A percentile compares a stretch with the other conserved stretches of the same genome.
These are phyloP conservation scores for Rhodinocichla rosea DNA, from an alignment of 2,113 vertebrate genomes.

Conservation along the genomic window DNA sequence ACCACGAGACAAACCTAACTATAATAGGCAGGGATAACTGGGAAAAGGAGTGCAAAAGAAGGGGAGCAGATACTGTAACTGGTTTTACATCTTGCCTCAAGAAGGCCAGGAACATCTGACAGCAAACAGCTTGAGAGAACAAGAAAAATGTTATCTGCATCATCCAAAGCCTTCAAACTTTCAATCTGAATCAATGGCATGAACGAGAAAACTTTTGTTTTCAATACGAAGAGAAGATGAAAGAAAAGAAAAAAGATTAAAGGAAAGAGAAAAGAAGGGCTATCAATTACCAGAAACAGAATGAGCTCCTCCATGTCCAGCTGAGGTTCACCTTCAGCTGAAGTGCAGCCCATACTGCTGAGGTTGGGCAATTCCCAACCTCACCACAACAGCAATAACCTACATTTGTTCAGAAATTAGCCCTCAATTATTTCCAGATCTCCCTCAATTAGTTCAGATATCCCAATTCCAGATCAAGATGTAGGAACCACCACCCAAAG, in stretches of 20 bases:
- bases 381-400: constrained; percentile 16
- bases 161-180: constrained; percentile 46
- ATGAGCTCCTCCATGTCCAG: not conserved
- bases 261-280: no score
- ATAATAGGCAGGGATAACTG: not conserved
- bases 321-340: not conserved
- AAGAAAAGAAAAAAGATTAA: not conserved
- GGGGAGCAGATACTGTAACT: not conserved
- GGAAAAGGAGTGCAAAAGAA: not conserved
- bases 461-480: not conserved
- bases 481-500: constrained; percentile 30
- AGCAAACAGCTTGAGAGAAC: constrained; percentile 8
- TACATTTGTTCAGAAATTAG: constrained; percentile 31
- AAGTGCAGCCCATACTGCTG: not conserved
- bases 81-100: not conserved
- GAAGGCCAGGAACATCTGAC: not conserved
- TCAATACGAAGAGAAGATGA: not conserved
- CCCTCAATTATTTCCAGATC: constrained; percentile 43
- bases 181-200: constrained; percentile 51
- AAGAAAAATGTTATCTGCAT: constrained; percentile 16
- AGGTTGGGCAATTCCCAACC: constrained; percentile 23
- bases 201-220: not conserved
- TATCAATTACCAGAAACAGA: not conserved
- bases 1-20: not conserved
- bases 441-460: not conserved